phyloP scores from a whole-genome alignment of 2,797 vertebrate genomes.

The Pangasius larnaudii region DNA sequence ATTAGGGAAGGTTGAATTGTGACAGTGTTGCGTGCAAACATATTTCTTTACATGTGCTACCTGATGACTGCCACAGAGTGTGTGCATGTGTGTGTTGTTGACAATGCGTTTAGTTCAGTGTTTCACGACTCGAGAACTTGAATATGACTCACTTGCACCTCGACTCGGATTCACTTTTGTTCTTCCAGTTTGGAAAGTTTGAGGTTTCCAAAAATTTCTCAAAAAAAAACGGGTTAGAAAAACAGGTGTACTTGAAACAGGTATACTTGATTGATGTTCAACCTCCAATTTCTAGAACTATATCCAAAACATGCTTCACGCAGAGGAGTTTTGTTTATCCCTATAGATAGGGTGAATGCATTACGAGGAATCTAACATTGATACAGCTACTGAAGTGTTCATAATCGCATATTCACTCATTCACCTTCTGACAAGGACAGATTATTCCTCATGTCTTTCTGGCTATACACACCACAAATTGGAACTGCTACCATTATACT shows the following conservation, averaged over 20 bases:
- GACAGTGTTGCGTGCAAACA: conserved; percentile 71
- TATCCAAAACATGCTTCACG: not conserved
- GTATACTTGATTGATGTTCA: not conserved
- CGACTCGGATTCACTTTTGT: not conserved
- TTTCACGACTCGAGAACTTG: not conserved
- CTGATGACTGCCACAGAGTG: conserved; percentile 64
- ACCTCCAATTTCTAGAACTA: not conserved
- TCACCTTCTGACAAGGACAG: no score
- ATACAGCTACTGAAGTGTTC: not conserved
- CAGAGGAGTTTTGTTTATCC: not conserved
- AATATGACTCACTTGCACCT: not conserved
- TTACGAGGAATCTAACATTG: not conserved
- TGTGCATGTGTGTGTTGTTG: conserved; percentile 59
- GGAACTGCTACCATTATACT: no score
- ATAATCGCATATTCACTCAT: no score
- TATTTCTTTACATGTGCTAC: conserved; percentile 70
- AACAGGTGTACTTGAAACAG: not conserved
- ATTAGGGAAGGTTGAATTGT: conserved; percentile 78
- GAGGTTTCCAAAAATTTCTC: not conserved
- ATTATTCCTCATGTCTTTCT: no score
- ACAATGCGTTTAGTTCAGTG: not conserved
- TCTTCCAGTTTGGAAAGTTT: not conserved
- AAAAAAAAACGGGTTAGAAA: not conserved
- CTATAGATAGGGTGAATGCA: not conserved
- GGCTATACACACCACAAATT: no score